Evolutionary conservation across 1,140 invertebrate species (phyloP).

Genomic region (Heliconius eleuchia): DNA sequence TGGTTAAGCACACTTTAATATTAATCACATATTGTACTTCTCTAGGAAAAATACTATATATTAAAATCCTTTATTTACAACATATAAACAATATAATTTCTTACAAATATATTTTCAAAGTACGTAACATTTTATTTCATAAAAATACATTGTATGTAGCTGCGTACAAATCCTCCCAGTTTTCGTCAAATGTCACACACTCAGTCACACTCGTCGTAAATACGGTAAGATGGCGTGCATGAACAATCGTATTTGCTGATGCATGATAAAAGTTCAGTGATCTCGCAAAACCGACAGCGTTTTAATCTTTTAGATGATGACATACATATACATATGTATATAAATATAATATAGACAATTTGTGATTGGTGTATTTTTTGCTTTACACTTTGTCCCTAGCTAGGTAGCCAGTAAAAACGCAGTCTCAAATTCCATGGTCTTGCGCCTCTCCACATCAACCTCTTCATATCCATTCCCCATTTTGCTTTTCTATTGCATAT

Average conservation of each 20-base stretch:
- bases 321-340: neutral
- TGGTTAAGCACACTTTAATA: too few species aligned
- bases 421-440: neutral
- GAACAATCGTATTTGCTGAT: conserved; percentile 40
- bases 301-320: conserved; percentile 21
- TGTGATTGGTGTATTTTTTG: neutral
- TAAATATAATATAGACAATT: neutral
- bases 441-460: too few species aligned
- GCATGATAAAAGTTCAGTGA: conserved; percentile 46
- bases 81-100: too few species aligned
- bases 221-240: conserved; percentile 43
- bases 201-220: conserved; percentile 31
- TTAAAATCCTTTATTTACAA: too few species aligned
- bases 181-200: conserved; percentile 34
- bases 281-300: conserved; percentile 28
- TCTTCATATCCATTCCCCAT: too few species aligned
- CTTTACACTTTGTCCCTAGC: too few species aligned
- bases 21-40: too few species aligned
- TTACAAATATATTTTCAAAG: too few species aligned
- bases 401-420: too few species aligned
- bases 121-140: neutral
- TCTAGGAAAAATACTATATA: too few species aligned
- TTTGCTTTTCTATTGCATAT: too few species aligned
- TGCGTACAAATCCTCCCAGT: conserved; percentile 5
- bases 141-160: neutral